phyloP scores from a whole-genome alignment of 1,140 invertebrate species.

The Nixonia krombeini region DNA sequence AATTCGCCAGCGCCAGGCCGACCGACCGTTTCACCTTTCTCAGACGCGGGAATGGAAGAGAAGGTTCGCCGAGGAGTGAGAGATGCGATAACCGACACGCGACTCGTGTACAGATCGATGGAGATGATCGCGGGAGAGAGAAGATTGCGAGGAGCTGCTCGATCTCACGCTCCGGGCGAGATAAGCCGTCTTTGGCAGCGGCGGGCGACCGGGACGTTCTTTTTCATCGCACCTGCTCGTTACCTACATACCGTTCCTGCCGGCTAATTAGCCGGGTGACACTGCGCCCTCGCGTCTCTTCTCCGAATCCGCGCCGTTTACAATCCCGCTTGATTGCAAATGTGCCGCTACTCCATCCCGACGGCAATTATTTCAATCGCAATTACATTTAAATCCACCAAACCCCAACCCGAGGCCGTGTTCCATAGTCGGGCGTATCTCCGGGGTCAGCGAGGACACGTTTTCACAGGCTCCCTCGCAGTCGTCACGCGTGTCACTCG shows the following conservation, averaged over 20 bases:
- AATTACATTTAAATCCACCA: too few species aligned
- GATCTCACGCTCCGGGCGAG: slow-evolving; percentile 39
- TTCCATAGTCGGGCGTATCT: too few species aligned
- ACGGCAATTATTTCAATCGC: too few species aligned
- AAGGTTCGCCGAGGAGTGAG: slow-evolving; percentile 8
- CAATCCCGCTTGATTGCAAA: not conserved
- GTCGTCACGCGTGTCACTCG: too few species aligned
- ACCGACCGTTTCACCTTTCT: not conserved
- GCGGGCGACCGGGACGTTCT: slow-evolving; percentile 22
- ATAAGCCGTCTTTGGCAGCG: slow-evolving; percentile 19
- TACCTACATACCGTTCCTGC: slow-evolving; percentile 26
- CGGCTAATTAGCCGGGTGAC: slow-evolving; percentile 36
- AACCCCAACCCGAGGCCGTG: too few species aligned
- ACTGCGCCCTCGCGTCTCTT: slow-evolving; percentile 39
- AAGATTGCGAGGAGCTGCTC: slow-evolving; percentile 32
- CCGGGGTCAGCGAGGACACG: too few species aligned
- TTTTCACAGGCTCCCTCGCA: too few species aligned
- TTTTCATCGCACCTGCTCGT: slow-evolving; percentile 42
- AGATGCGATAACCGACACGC: slow-evolving; percentile 36
- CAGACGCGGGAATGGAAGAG: slow-evolving; percentile 3
- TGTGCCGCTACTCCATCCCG: too few species aligned
- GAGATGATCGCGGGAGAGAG: slow-evolving; percentile 35
- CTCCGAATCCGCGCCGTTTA: slow-evolving; percentile 19
- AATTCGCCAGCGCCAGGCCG: too few species aligned
- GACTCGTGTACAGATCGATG: slow-evolving; percentile 33